Base-by-base conservation (phyloP, 2,113 vertebrate species). In the Podiceps cristatus region DNA sequence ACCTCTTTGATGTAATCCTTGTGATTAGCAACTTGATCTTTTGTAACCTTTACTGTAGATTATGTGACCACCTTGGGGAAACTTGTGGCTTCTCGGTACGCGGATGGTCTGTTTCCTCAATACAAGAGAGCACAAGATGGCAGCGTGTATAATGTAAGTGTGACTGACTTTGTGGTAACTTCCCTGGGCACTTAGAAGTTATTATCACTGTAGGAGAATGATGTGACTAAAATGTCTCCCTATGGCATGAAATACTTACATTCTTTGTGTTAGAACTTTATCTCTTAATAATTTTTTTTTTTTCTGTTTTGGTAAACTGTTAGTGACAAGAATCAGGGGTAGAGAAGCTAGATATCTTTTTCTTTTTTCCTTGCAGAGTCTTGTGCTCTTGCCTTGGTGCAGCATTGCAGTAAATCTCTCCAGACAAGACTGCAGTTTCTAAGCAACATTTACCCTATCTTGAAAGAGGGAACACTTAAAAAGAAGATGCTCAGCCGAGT, bases 41-140 rank as follows among this genome's bases (percentile, higher is more conserved):
- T 95, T 97, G 86, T 76, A 82, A 95, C 90, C 47, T 86, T 95
- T 91, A 75, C 94, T 94, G 18, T 96, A 99, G 99, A 98, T 94
- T 99, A 98, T 88, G 98, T 99, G 73, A 76, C 92, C 63, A 95
- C 98, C 50, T 94, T 99, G 96, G 96, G 98, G 77, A 99, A 98
- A 96, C 83, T 50, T 31, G 98, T 99, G 91, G 97, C 98, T 92
- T 99, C 99, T 85, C 98, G 97, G 9, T 99, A 99, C 42, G 98
- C 97, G 9, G 95, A 98, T 28, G 98, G 98, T 33, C 90, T 99
- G 27, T 99, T 99, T 81, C 97, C 90, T 72, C 98, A 95, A 10
- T 97, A 98, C 88, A 67, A n/a, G 76, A 95, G 52, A 79, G 78
- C 67, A 5, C 90, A 97, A 75, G 97, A 98, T 49, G 98, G 98